Evolutionary conservation across 2,888 invertebrate genomes (phyloP).

Genomic region (Eumacrocentrus americanus): DNA sequence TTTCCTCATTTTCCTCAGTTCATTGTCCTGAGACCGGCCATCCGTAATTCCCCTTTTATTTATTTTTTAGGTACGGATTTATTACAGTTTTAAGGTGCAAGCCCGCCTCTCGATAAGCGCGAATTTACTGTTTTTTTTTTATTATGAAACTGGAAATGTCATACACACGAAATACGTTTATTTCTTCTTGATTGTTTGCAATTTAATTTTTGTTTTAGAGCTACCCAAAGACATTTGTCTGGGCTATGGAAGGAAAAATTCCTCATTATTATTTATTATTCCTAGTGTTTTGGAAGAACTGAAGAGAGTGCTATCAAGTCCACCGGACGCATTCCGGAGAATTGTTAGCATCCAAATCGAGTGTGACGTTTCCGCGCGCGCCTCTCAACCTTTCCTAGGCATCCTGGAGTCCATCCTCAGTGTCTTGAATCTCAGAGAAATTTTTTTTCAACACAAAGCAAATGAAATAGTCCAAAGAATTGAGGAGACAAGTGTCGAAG

Average conservation of each 20-base stretch:
- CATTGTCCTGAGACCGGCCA: constrained; percentile 53
- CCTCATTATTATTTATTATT: not conserved
- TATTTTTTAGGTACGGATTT: constrained; percentile 59
- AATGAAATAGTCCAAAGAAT: not conserved
- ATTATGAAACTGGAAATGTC: constrained; percentile 19
- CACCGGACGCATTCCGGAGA: constrained; percentile 54
- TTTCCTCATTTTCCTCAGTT: not conserved
- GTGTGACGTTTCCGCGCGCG: constrained; percentile 46
- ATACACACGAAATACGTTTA: not conserved
- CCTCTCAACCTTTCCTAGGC: constrained; percentile 19
- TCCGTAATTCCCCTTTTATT: constrained; percentile 55
- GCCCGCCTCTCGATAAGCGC: constrained; percentile 58
- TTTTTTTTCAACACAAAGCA: not conserved
- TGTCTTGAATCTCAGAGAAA: too few species aligned
- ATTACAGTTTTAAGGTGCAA: constrained; percentile 51
- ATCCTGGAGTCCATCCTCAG: not conserved
- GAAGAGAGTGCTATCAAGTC: constrained; percentile 37
- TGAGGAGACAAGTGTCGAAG: too few species aligned
- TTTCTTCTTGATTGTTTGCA: not conserved
- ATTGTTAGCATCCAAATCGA: constrained; percentile 34
- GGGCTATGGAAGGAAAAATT: too few species aligned
- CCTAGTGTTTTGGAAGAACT: not conserved
- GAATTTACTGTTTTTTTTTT: constrained; percentile 31
- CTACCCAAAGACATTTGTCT: too few species aligned
- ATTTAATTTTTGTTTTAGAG: too few species aligned